phyloP scores from a whole-genome alignment of 37 sponge, comb jelly and placozoan species.

The Chondrilla cf. caribensis region DNA sequence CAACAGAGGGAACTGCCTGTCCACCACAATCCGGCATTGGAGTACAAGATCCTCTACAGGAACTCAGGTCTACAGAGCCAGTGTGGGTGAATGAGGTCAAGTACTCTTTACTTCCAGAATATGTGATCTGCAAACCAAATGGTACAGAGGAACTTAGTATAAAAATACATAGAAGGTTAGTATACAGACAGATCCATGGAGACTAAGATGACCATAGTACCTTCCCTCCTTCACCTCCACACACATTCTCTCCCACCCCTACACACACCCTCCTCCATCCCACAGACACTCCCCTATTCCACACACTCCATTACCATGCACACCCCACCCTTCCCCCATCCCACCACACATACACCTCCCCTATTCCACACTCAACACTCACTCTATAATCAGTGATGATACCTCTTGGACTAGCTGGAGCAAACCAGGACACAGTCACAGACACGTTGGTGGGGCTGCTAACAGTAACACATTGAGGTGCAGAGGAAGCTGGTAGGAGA shows the following conservation, averaged over 20 bases:
- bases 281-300: no score
- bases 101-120: not conserved
- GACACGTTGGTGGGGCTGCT: not conserved
- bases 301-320: no score
- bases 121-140: not conserved
- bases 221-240: no score
- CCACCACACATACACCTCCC: no score
- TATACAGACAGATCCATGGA: no score
- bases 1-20: not conserved
- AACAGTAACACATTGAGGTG: constrained; percentile 25
- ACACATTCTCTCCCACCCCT: no score
- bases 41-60: not conserved
- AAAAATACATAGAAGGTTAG: no score
- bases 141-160: not conserved
- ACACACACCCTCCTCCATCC: no score
- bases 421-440: constrained; percentile 31
- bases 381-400: constrained; percentile 48
- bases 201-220: no score
- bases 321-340: no score
- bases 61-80: not conserved
- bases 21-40: not conserved
- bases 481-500: constrained; percentile 27
- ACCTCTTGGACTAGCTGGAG: constrained; percentile 53
- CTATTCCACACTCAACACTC: no score
- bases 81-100: not conserved